Conservation (phyloP, 2,113 vertebrate genomes). For the Nicator chloris region DNA sequence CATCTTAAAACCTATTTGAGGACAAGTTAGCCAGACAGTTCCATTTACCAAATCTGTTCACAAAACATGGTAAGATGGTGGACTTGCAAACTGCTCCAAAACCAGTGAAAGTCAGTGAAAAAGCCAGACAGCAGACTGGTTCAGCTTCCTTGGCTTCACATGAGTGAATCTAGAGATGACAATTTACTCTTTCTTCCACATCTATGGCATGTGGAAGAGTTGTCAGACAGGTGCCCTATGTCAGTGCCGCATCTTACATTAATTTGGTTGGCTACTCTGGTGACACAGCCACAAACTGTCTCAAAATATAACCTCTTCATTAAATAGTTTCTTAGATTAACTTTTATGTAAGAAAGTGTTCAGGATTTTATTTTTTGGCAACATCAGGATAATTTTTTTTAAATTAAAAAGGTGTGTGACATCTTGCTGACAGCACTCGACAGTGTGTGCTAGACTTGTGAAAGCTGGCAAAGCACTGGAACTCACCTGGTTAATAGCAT, state of each 20-base stretch:
- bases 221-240: fast-evolving
- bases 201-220: background rate
- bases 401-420: background rate
- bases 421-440: background rate
- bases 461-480: background rate
- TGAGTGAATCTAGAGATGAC: background rate
- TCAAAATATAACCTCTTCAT: background rate
- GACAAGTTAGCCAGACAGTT: background rate
- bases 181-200: background rate
- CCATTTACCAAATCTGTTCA: background rate
- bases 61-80: background rate
- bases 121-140: background rate
- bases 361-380: background rate
- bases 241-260: background rate
- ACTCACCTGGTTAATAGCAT: background rate
- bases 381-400: background rate
- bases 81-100: background rate
- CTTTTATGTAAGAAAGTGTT: background rate
- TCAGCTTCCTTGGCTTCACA: background rate
- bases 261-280: background rate
- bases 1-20: background rate
- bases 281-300: background rate
- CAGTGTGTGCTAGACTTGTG: background rate
- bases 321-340: background rate
- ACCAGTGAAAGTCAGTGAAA: background rate